phyloP scores from a whole-genome alignment of 2,113 vertebrate genomes.

The Rhea pennata region DNA sequence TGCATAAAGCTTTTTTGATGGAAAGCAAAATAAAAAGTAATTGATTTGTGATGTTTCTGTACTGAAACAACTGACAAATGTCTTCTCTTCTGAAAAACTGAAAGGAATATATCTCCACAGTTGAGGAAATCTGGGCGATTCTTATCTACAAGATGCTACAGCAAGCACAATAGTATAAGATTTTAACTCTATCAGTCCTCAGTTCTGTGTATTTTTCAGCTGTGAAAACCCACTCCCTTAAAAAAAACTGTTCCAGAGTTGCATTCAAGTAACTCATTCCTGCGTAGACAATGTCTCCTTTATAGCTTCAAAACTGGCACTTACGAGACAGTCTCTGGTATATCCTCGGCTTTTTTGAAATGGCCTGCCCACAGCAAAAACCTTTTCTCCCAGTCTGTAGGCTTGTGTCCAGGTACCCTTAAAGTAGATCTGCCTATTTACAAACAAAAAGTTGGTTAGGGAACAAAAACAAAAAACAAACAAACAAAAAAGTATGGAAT shows the following conservation, averaged over 20 bases:
- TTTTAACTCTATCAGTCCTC: not conserved
- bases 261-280: not conserved
- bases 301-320: conserved; percentile 55
- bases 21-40: not conserved
- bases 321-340: conserved; percentile 92
- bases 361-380: conserved; percentile 89
- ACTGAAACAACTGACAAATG: not conserved
- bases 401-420: conserved; percentile 83
- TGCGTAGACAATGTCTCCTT: not conserved
- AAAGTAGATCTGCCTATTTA: conserved; percentile 57
- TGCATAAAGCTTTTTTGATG: not conserved
- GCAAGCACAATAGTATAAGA: not conserved
- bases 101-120: not conserved
- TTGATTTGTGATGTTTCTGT: not conserved
- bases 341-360: conserved; percentile 89
- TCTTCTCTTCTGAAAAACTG: not conserved
- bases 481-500: not conserved
- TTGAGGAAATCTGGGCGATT: too few species aligned
- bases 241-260: not conserved
- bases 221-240: not conserved
- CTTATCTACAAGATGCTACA: not conserved
- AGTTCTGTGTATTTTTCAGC: not conserved
- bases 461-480: not conserved
- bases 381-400: conserved; percentile 83
- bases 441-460: not conserved